Base-by-base conservation (phyloP, 2,888 invertebrate species). In the Cactoblastis cactorum region DNA sequence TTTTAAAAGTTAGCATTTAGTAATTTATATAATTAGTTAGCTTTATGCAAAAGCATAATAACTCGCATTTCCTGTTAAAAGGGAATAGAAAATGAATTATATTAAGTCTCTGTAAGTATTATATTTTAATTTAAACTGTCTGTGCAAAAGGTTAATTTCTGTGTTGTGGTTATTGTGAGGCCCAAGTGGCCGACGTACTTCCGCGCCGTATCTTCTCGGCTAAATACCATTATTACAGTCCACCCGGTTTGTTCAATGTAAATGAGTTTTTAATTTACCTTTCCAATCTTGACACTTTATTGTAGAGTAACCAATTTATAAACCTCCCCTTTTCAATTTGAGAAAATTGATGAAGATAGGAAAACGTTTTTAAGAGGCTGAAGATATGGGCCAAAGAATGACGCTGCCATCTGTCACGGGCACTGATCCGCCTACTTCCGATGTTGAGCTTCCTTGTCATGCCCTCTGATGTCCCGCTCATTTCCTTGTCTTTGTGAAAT, bases 201-300 rank as follows among this genome's bases (percentile, higher is more conserved):
- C 72, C 69, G 66, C 65, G 65, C 64, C 54, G 59, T 54, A 60
- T 61, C 62, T 35, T 59, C 62, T 57, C 62, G 54, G 63, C 60
- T 76, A 74, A 78, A 78, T 76, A 65, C 69, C 69, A 64, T 79
- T 79, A 78, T 78, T 77, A 71, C 68, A 65, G 64, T 69, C 65
- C 71, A 54, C 63, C 64, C 59, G 59, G 67, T 63, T 66, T 67
- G 59, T 58, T 71, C 57, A 64, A 57, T 57, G 56, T 52, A 58
- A 54, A 59, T 59, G 58, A 61, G 58, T 53, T 60, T 63, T 61
- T 59, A 59, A 58, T 60, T 62, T 57, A 53, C 53, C 56, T 53
- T 56, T 54, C 52, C 50, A 56, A 53, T 53, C 45, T 55, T 48
- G 52, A 50, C 46, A 48, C 54, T 54, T 53, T 52, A 51, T 54